Conservation (phyloP, 1,140 invertebrate species). For the Plodia interpunctella region DNA sequence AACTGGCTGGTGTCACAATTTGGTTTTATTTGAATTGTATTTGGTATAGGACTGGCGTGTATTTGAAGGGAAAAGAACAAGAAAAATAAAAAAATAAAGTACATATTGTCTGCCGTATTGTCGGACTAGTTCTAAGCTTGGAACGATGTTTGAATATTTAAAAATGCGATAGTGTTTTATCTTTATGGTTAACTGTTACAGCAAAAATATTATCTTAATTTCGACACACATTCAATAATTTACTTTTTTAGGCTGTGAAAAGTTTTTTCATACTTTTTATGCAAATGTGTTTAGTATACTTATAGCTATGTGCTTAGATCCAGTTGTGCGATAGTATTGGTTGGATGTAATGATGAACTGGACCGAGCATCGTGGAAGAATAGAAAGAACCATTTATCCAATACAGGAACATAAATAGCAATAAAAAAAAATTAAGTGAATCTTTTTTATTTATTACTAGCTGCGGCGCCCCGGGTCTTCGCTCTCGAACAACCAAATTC, state of each 20-base stretch:
- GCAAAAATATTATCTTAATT: neutral
- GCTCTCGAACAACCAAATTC: too few relatives aligned
- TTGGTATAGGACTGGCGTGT: neutral
- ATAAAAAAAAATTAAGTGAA: too few relatives aligned
- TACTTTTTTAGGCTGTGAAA: neutral
- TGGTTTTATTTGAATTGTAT: neutral
- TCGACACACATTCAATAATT: too few relatives aligned
- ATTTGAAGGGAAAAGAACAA: neutral
- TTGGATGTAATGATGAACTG: too few relatives aligned
- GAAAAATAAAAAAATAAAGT: neutral
- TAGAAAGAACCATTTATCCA: too few relatives aligned
- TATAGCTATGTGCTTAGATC: neutral
- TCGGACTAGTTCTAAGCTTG: neutral
- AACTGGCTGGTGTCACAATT: neutral
- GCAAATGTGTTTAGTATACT: neutral
- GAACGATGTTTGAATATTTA: neutral
- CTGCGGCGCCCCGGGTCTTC: too few relatives aligned
- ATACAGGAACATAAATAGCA: too few relatives aligned
- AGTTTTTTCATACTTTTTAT: neutral
- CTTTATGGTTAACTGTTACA: neutral
- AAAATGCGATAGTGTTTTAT: conserved; percentile 1
- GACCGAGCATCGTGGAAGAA: too few relatives aligned
- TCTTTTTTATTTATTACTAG: too few relatives aligned
- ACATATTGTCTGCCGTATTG: neutral
- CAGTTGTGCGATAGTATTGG: too few relatives aligned